Evolutionary conservation across 2,888 invertebrate genomes (phyloP), one percentile per base, ranked within the genome.

Genomic region (Pterostichus madidus): DNA sequence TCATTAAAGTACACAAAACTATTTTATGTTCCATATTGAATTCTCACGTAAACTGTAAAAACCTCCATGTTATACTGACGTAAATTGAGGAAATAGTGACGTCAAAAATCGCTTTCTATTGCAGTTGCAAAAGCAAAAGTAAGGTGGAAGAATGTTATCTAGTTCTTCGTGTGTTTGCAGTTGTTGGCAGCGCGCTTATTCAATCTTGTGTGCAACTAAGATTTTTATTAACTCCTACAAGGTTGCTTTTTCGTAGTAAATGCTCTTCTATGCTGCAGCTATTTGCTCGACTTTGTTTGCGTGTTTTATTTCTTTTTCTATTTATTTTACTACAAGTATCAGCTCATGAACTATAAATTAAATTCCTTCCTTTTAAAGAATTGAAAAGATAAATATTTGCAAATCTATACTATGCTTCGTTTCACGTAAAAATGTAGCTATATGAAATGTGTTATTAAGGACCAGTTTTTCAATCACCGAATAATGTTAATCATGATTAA

Each of bases 211-310:
- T 56, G 17, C 56, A 17, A 56, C 56, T 56, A 17, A 7, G 56
- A 24, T 56, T 56, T 56, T 56, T 56, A 56, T 56, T 56, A 56
- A 56, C 24, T 17, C 56, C 56, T 56, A 24, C 24, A 56, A 56
- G 56, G 56, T 17, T 56, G 24, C 56, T 15, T 53, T 53, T 53
- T 56, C 24, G 17, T 10, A 7, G 17, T 24, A 56, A 56, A 24
- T 24, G 11, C 24, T 56, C 39, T 24, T 24, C 24, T 53, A 13
- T 15, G 10, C 24, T 24, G 53, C 7, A 6, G 13, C 15, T 53
- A 15, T 56, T 56, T 56, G 56, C 24, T 13, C 39, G 39, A 39
- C 39, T 39, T 8, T 39, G 39, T 39, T 39, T 39, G 39, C 39
- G 3, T 5, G 6, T 39, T 5, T 7, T 39, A 7, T 39, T 39